Conservation (phyloP, 2,797 vertebrate genomes). For the Oophaga sylvatica region DNA sequence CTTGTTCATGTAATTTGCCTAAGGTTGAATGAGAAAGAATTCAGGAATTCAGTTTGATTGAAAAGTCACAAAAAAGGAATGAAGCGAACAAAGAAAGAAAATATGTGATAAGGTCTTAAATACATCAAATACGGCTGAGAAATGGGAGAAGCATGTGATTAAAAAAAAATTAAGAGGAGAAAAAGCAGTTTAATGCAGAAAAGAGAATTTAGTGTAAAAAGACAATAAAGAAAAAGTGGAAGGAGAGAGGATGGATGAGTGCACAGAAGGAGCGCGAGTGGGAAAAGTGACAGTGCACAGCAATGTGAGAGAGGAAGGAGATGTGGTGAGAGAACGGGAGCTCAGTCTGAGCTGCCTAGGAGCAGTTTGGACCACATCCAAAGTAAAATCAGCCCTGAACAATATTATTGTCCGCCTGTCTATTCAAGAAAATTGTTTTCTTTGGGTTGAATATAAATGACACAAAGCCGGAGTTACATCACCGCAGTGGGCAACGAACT, state of each 20-base stretch:
- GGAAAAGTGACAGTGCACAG: conserved; percentile 32
- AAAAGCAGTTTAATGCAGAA: neutral
- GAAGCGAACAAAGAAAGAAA: conserved; percentile 5
- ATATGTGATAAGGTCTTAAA: neutral
- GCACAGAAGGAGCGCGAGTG: conserved; percentile 28
- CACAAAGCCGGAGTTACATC: conserved; percentile 90
- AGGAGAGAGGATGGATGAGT: conserved; percentile 23
- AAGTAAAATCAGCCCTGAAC: conserved; percentile 83
- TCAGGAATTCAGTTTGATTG: neutral
- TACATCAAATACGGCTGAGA: neutral
- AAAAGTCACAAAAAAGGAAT: conserved; percentile 5
- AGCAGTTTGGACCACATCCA: conserved; percentile 83
- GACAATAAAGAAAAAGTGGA: neutral
- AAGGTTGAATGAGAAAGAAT: conserved; percentile 12
- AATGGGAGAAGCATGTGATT: neutral
- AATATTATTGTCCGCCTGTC: conserved; percentile 86
- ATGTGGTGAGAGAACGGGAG: conserved; percentile 35
- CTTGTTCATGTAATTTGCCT: neutral
- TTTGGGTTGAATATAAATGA: conserved; percentile 82
- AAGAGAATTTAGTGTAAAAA: neutral
- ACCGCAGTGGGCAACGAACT: conserved; percentile 77
- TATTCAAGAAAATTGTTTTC: conserved; percentile 81
- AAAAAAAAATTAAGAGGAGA: neutral
- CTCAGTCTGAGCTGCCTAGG: conserved; percentile 73
- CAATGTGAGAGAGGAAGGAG: conserved; percentile 64